Evolutionary conservation across 2,888 invertebrate genomes (phyloP).

Genomic region (Apodemia zela): DNA sequence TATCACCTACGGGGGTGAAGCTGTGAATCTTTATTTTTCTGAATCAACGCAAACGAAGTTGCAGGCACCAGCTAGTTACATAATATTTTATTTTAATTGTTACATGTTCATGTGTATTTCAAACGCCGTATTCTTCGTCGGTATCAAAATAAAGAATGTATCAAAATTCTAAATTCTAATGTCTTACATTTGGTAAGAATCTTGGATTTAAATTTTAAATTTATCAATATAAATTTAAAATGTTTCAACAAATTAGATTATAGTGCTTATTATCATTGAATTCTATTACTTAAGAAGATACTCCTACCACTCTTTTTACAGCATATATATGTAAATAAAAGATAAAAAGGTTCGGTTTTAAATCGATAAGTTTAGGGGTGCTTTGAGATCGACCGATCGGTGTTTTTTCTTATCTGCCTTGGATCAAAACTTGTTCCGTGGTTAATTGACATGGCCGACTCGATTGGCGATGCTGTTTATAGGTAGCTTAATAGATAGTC

Average conservation of each 20-base stretch:
- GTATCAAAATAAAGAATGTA: slow-evolving; percentile 7
- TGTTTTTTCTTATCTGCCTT: slow-evolving; percentile 32
- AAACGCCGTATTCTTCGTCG: too few species aligned
- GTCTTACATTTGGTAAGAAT: slow-evolving; percentile 1
- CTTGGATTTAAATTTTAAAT: background rate
- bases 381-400: slow-evolving; percentile 30
- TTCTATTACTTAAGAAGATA: slow-evolving; percentile 6
- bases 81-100: too few species aligned
- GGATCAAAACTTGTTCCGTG: slow-evolving; percentile 30
- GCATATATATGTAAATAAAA: slow-evolving; percentile 16
- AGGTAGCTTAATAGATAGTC: slow-evolving; percentile 1
- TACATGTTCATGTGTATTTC: too few species aligned
- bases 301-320: background rate
- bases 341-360: slow-evolving; percentile 23
- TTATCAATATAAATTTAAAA: slow-evolving; percentile 6
- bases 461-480: slow-evolving; percentile 19
- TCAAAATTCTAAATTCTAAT: slow-evolving; percentile 5
- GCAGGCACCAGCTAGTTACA: too few species aligned
- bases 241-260: slow-evolving; percentile 8
- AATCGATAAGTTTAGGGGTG: slow-evolving; percentile 31
- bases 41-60: too few species aligned
- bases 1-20: too few species aligned
- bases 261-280: slow-evolving; percentile 13
- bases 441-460: slow-evolving; percentile 30
- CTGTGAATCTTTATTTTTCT: too few species aligned